A percentile compares a stretch with the other conserved stretches of the same genome.
These are phyloP conservation scores for Chaenocephalus aceratus DNA, from an alignment of 2,113 vertebrate species.

Conservation along the genomic window DNA sequence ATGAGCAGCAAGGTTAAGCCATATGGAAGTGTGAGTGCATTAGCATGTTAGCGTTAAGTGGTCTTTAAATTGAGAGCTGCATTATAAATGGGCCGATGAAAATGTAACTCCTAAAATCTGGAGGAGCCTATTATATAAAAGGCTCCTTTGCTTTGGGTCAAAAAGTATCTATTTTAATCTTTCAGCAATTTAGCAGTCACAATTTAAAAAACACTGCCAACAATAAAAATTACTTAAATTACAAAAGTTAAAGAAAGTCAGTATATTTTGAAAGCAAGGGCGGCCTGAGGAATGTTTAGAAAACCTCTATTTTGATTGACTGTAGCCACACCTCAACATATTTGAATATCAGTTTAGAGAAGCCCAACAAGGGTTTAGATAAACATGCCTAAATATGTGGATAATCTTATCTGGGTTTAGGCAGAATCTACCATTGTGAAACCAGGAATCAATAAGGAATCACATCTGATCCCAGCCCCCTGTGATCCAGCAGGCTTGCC, in stretches of 20 bases:
- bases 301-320: background rate
- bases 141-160: background rate
- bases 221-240: background rate
- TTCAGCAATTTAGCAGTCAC: background rate
- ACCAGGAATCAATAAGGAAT: constrained; percentile 10
- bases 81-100: constrained; percentile 1
- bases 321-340: background rate
- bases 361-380: constrained; percentile 9
- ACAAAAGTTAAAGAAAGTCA: background rate
- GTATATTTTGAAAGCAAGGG: background rate
- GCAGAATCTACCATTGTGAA: constrained; percentile 9
- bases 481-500: constrained; percentile 31
- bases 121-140: background rate
- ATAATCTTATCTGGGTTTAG: constrained; percentile 15
- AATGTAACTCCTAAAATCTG: background rate
- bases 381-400: constrained; percentile 1
- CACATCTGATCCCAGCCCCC: constrained; percentile 29
- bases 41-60: background rate
- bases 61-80: constrained; percentile 1
- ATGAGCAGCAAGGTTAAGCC: background rate
- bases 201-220: background rate
- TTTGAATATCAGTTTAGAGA: constrained; percentile 15
- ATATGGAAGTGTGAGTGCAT: background rate
- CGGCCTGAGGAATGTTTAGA: background rate
- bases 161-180: background rate